Conservation (phyloP, 2,888 invertebrate genomes). For the Phyto melanocephala region DNA sequence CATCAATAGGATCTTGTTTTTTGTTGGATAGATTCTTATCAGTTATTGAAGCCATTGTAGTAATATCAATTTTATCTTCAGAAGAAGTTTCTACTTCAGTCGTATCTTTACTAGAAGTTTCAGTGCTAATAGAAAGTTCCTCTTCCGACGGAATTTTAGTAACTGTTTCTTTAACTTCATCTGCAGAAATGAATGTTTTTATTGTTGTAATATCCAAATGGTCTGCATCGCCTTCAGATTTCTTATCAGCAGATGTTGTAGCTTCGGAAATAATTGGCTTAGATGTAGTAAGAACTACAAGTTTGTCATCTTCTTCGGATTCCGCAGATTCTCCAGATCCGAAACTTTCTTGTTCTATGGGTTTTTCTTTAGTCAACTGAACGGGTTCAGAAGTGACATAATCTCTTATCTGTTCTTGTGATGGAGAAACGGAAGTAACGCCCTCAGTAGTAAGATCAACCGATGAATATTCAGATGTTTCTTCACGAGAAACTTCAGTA, state of each 20-base stretch:
- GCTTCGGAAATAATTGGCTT: background rate
- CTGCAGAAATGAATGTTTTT: background rate
- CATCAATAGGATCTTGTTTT: conserved; percentile 8
- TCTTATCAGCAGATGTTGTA: conserved; percentile 8
- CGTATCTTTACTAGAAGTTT: conserved; percentile 29
- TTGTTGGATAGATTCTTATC: conserved; percentile 28
- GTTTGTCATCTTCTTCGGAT: conserved; percentile 36
- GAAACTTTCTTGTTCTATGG: background rate
- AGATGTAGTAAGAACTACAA: conserved; percentile 20
- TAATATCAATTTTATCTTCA: conserved; percentile 61
- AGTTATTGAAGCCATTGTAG: conserved; percentile 5
- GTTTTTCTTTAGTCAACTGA: background rate
- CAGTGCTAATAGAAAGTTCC: background rate
- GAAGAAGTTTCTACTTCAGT: conserved; percentile 38
- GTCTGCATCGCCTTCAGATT: conserved; percentile 44
- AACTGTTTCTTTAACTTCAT: conserved; percentile 13
- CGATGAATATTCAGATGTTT: conserved; percentile 37
- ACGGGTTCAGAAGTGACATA: background rate
- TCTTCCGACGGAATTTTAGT: conserved; percentile 3
- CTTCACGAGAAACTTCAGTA: conserved; percentile 46
- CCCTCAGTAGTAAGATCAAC: conserved; percentile 18
- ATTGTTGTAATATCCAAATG: conserved; percentile 24
- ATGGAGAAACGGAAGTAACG: background rate
- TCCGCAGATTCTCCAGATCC: conserved; percentile 14
- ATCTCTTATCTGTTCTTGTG: conserved; percentile 13